A percentile compares a stretch with the other conserved stretches of the same genome.
phyloP scores from a whole-genome alignment of 2,888 invertebrate species.

The Brachycybe producta region DNA sequence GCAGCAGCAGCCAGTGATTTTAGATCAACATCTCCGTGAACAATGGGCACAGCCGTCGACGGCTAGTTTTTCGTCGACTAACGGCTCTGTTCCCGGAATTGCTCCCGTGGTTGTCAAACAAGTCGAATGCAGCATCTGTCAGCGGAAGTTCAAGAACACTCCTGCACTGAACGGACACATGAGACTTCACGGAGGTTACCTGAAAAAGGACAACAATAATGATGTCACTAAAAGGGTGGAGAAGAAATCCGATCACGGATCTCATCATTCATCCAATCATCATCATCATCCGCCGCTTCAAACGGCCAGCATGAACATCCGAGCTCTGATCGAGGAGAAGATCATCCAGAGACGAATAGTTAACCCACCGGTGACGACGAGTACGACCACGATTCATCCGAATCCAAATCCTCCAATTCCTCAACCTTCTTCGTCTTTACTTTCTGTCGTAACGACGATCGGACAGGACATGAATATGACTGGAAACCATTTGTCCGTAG shows the following conservation, averaged over 20 bases:
- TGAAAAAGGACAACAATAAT: slow-evolving; percentile 68
- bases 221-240: slow-evolving; percentile 1
- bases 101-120: slow-evolving; percentile 47
- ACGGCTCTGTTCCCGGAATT: slow-evolving; percentile 12
- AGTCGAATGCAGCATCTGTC: slow-evolving; percentile 88
- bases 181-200: slow-evolving; percentile 93
- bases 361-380: slow-evolving; percentile 12
- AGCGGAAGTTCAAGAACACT: slow-evolving; percentile 91
- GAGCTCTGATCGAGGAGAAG: slow-evolving; percentile 83
- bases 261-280: background rate
- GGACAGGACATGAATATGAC: background rate
- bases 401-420: background rate
- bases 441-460: background rate
- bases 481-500: too few relatives aligned
- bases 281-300: slow-evolving; percentile 57
- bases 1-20: too few relatives aligned
- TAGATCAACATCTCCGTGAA: too few relatives aligned
- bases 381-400: too few relatives aligned
- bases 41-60: too few relatives aligned
- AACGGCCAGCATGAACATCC: slow-evolving; percentile 80
- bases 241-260: slow-evolving; percentile 4
- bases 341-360: slow-evolving; percentile 66
- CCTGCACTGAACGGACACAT: slow-evolving; percentile 96
- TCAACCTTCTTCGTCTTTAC: slow-evolving; percentile 1
- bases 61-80: too few relatives aligned